These are phyloP conservation scores for Xenus cinereus DNA, from an alignment of 2,113 vertebrate genomes.

Conservation along the genomic window DNA sequence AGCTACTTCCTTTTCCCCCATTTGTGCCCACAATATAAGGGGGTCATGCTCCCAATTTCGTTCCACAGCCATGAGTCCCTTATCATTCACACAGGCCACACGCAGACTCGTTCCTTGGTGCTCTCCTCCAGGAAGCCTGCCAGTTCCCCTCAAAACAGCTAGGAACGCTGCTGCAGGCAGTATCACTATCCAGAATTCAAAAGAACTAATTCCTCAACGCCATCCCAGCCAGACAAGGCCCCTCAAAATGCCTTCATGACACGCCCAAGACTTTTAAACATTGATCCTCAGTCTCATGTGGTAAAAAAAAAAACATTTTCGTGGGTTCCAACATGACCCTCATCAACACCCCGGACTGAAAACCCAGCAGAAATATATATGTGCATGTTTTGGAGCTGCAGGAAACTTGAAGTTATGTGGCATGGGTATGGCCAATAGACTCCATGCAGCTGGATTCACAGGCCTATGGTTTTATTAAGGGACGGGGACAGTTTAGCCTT, in stretches of 20 bases:
- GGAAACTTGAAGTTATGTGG: not conserved
- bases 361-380: not conserved
- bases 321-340: not conserved
- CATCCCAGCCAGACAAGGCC: not conserved
- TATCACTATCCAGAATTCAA: not conserved
- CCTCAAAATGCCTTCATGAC: not conserved
- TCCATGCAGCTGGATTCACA: not conserved
- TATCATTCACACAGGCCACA: not conserved
- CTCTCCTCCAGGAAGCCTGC: not conserved
- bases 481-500: not conserved
- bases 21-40: too few species aligned
- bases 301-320: not conserved
- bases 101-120: not conserved
- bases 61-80: not conserved
- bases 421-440: not conserved
- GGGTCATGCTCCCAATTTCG: accelerated
- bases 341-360: not conserved
- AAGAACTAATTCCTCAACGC: not conserved
- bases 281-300: not conserved
- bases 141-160: not conserved
- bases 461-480: not conserved
- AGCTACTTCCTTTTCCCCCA: not conserved
- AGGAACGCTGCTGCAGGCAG: not conserved
- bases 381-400: not conserved
- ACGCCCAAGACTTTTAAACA: not conserved